A percentile compares a stretch with the other conserved stretches of the same genome.
Conservation (phyloP, 2,113 vertebrate species). For the Setophaga kirtlandii region DNA sequence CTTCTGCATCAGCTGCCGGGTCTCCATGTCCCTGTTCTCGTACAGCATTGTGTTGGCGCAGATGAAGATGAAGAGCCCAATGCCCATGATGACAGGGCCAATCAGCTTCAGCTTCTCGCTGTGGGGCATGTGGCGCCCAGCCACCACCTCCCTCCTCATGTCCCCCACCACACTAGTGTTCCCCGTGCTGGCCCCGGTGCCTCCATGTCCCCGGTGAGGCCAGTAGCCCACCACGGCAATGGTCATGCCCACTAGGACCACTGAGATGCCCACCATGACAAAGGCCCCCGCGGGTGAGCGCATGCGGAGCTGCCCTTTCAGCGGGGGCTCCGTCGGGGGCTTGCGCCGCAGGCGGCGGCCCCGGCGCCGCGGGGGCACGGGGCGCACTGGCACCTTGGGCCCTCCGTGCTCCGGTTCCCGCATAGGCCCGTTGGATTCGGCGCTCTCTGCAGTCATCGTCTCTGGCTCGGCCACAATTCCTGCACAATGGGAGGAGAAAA, state of each 20-base stretch:
- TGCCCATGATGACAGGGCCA: conserved; percentile 95
- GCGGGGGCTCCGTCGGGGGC: background rate
- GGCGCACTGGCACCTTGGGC: background rate
- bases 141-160: conserved; percentile 70
- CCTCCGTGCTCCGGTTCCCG: conserved; percentile 1
- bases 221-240: conserved; percentile 93
- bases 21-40: conserved; percentile 94
- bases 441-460: background rate
- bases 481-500: background rate
- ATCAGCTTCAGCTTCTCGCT: conserved; percentile 90
- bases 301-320: conserved; percentile 88
- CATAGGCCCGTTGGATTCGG: background rate
- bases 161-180: conserved; percentile 40
- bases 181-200: background rate
- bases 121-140: conserved; percentile 70
- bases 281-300: conserved; percentile 90
- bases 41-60: conserved; percentile 98
- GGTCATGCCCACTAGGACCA: conserved; percentile 89
- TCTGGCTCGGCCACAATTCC: background rate
- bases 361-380: conserved; percentile 20
- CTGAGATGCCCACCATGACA: conserved; percentile 84
- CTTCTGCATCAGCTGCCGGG: conserved; percentile 86
- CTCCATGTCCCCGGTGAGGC: conserved; percentile 77
- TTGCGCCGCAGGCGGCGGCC: conserved; percentile 34
- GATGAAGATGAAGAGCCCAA: conserved; percentile 96